Percentiles rank a stretch among this genome's conserved stretches.
phyloP scores from a whole-genome alignment of 1,140 invertebrate genomes.

The Nylanderia fulva region DNA sequence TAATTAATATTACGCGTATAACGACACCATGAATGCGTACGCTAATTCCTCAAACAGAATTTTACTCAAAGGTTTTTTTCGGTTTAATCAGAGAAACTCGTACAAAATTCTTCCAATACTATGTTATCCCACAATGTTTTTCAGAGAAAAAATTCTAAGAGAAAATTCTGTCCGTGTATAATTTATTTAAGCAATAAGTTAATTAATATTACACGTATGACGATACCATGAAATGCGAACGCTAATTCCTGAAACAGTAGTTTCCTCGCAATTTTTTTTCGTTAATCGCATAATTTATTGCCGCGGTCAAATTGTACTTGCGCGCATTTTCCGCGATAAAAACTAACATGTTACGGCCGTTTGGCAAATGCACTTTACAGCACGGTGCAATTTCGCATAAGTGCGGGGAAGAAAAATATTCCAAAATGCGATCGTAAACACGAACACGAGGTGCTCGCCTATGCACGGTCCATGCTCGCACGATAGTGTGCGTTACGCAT shows the following conservation, averaged over 20 bases:
- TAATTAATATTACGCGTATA: not conserved
- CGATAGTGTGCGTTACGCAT: conserved; percentile 37
- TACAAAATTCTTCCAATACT: no score
- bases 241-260: not conserved
- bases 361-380: not conserved
- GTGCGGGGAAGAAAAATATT: conserved; percentile 20
- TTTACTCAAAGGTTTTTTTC: not conserved
- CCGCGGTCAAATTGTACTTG: not conserved
- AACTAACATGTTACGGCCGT: conserved; percentile 13
- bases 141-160: no score
- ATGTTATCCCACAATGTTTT: no score
- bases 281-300: conserved; percentile 20
- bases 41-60: not conserved
- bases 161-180: no score
- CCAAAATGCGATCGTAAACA: conserved; percentile 40
- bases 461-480: not conserved
- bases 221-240: not conserved
- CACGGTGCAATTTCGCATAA: not conserved
- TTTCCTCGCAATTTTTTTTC: not conserved
- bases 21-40: not conserved
- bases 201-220: not conserved
- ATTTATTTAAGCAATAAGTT: not conserved
- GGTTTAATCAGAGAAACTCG: no score
- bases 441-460: not conserved
- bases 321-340: not conserved